Evolutionary conservation across 2,797 vertebrate genomes (phyloP).

Genomic region (Eupleurogrammus muticus): DNA sequence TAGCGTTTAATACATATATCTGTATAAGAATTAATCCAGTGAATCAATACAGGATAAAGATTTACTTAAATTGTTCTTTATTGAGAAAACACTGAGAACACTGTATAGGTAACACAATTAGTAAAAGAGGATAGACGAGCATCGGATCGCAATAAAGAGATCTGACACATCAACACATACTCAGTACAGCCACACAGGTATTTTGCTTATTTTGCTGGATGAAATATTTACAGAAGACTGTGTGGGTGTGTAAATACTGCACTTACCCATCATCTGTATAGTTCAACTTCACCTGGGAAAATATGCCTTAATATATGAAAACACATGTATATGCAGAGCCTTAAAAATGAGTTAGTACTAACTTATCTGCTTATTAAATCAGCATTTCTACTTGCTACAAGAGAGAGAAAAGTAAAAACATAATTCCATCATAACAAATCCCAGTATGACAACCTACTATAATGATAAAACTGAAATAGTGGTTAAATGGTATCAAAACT

Average conservation of each 20-base stretch:
- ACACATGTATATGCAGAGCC: neutral
- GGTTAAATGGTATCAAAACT: conserved; percentile 13
- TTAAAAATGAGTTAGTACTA: conserved; percentile 1
- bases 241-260: too few species aligned
- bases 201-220: neutral
- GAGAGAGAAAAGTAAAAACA: conserved; percentile 23
- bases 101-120: conserved; percentile 37
- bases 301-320: neutral
- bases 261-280: neutral
- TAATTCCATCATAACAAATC: conserved; percentile 16
- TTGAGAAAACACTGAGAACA: conserved; percentile 45
- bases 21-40: conserved; percentile 14
- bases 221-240: neutral
- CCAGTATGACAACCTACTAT: neutral
- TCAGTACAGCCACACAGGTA: neutral
- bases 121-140: conserved; percentile 10
- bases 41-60: neutral
- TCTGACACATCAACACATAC: neutral
- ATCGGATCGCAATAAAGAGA: conserved; percentile 10
- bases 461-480: neutral
- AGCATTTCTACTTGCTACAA: conserved; percentile 2
- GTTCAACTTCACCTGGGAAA: neutral
- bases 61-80: conserved; percentile 47
- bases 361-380: conserved; percentile 7
- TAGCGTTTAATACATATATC: conserved; percentile 47